Percentiles rank a stretch among this genome's conserved stretches.
phyloP scores from a whole-genome alignment of 2,888 invertebrate genomes.

The Augiades crinisus region DNA sequence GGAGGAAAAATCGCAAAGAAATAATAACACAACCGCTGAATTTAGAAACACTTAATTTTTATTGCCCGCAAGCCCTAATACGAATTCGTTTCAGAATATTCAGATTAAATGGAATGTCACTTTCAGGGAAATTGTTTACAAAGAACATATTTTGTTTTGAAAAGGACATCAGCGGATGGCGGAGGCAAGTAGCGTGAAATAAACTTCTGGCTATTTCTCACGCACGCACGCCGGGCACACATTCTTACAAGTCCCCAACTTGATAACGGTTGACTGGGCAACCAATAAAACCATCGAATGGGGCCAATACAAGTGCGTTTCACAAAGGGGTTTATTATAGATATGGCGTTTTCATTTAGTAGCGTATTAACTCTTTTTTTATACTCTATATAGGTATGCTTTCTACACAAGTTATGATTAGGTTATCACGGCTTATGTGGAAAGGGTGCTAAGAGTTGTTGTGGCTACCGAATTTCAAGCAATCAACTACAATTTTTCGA shows the following conservation, averaged over 20 bases:
- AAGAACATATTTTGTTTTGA: slow-evolving; percentile 19
- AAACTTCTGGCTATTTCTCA: slow-evolving; percentile 33
- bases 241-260: slow-evolving; percentile 24
- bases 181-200: slow-evolving; percentile 32
- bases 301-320: slow-evolving; percentile 14
- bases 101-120: slow-evolving; percentile 12
- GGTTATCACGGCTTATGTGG: too few relatives aligned
- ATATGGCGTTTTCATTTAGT: slow-evolving; percentile 9
- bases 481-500: too few relatives aligned
- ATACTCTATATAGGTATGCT: too few relatives aligned
- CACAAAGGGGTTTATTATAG: background rate
- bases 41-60: background rate
- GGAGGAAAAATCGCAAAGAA: too few relatives aligned
- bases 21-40: too few relatives aligned
- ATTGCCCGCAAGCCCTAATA: background rate
- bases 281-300: slow-evolving; percentile 20
- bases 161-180: slow-evolving; percentile 20
- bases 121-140: slow-evolving; percentile 10
- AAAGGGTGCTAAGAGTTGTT: too few relatives aligned
- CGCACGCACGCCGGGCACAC: slow-evolving; percentile 24
- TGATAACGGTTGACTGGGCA: slow-evolving; percentile 23
- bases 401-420: too few relatives aligned
- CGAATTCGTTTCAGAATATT: slow-evolving; percentile 1
- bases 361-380: too few relatives aligned
- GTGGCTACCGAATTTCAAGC: too few relatives aligned